Evolutionary conservation across 2,797 vertebrate genomes (phyloP), one percentile per base, ranked within the genome.

Genomic region (Pipistrellus pipistrellus): DNA sequence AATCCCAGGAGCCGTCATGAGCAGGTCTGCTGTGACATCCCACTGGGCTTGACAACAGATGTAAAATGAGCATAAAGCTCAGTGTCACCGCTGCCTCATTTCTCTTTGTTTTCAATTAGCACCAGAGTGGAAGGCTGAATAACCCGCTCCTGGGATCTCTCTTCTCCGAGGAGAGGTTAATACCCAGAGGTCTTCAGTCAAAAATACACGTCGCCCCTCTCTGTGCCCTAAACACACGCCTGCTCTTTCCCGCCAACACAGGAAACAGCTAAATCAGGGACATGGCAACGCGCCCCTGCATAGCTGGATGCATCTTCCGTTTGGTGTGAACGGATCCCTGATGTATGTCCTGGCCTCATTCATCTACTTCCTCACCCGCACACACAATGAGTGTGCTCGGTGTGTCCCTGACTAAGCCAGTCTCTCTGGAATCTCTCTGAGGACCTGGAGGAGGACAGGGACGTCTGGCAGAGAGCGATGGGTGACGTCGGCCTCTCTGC

Each of bases 361-460:
- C 44, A 62, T n/a, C n/a, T 38, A 2, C 25, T 77, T 66, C 25
- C 44, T 62, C 32, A 23, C 11, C 27, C 13, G 44, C 15, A 53
- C n/a, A 44, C 0, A 44, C 0, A 38, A 4, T 3, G 44, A 18
- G 11, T 8, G n/a, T 23, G 21, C n/a, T 44, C 11, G 21, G 25
- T 12, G 12, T 8, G 11, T 11, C n/a, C 20, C 3, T 41, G 55
- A 55, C 2, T 27, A 38, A 21, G 14, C 6, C 21, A 13, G 1
- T 57, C 21, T 81, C 66, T 30, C 15, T n/a, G 32, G 46, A 59
- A 35, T 21, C 27, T 23, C 4, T 5, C 35, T 76, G 71, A 51
- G 21, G 35, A 32, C 13, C 30, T 30, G 30, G 71, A 44, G 46
- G 64, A 27, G 44, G 23, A 55, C 14, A n/a, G 57, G 38, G 15